Base-by-base conservation (phyloP, 2,113 vertebrate genomes). In the Phylloscopus trochilus region DNA sequence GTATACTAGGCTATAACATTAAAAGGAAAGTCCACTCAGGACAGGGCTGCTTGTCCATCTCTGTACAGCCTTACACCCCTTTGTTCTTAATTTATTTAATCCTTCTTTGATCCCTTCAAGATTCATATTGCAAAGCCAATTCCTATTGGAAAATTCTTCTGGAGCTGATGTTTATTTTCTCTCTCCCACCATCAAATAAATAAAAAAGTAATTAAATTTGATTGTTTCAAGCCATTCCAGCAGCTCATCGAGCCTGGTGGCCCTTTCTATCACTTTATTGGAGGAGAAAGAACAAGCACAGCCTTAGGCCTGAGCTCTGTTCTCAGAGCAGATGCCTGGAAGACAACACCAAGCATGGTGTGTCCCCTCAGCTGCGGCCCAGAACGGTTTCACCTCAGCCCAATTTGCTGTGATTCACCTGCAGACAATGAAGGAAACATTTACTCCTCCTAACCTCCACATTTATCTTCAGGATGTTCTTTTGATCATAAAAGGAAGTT, bases 321-420 rank as follows among this genome's bases (percentile, higher is more conserved):
- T 79, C 68, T 58, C 21, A 7, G 35, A 21, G 39, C 46, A 63
- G 89, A 47, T 68, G 41, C 44, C 16, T 20, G 7, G 46, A 58
- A 74, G 60, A 22, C 46, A 44, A 2, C 8, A 9, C 6, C n/a
- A 26, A 67, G 7, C 3, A 15, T 10, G 8, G 15, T 5, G 51
- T 24, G 63, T 15, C n/a, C n/a, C 67, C 28, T 52, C 6, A 33
- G 18, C 10, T 5, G 16, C 35, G 15, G 23, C 47, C 23, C 1
- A 1, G 0, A 60, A 6, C 0, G 0, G 30, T 2, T 33, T 11
- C 68, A 77, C 60, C 73, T 49, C 46, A 69, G 68, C 26, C 4
- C 0, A 0, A 18, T 39, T 24, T 47, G 35, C 58, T 69, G 18
- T 1, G 3, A 14, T 75, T 35, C 5, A 2, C 37, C 67, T 11